Evolutionary conservation across 2,888 invertebrate species (phyloP), one percentile per base, ranked within the genome.

Genomic region (Dromius quadrimaculatus): DNA sequence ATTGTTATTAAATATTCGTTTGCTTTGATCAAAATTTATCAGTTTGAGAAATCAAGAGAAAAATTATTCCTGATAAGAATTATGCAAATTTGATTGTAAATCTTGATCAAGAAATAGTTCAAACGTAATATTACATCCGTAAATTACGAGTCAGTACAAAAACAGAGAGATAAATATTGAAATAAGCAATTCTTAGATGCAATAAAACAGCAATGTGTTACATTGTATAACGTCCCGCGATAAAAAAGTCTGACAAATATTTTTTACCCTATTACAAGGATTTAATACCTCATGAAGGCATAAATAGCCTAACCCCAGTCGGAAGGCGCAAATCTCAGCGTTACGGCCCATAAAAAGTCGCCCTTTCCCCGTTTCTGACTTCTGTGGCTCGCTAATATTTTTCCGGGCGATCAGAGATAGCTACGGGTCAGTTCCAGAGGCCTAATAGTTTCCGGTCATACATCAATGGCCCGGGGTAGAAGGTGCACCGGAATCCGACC

Each of bases 341-440:
- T 57, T 66, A 66, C 66, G 66, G 38, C 22, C 57, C 66, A 50
- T 66, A 66, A 66, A 66, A 57, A 32, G 36, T 54, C 47, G 23
- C 23, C 28, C 4, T 28, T 8, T 3, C 28, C 28, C 4, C 28
- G 3, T 28, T 9, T 28, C 50, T 54, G 50, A 28, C 36, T 34
- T 57, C 15, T 41, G 36, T n/a, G 28, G 76, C 77, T 79, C 80
- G 80, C 82, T 82, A 82, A 82, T 82, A 82, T 81, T 82, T 82
- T 82, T 82, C 82, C 81, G 81, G 81, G 76, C 78, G 81, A 82
- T 82, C 81, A 79, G 78, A 81, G 82, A 82, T 82, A 82, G 79
- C 80, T 79, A 79, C 79, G 81, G 80, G 81, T 81, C 81, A 79
- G 78, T 77, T 75, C 50, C 32, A 23, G 47, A 54, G 50, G 50